Evolutionary conservation across 2,888 invertebrate genomes (phyloP).

Genomic region (Tillus elongatus): DNA sequence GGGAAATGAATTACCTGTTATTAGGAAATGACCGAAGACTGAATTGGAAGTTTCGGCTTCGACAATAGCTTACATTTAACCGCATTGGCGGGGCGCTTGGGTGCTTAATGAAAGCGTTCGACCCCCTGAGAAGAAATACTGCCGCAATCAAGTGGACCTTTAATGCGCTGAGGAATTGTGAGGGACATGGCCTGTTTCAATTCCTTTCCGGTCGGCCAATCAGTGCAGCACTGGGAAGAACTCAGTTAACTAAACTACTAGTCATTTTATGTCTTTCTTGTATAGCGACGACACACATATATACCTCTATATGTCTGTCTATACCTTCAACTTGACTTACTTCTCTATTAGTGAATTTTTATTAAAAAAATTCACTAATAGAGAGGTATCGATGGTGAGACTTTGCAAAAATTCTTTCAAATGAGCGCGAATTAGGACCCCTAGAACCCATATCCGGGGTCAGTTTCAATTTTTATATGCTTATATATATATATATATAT

Average conservation of each 20-base stretch:
- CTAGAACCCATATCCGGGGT: too few relatives aligned
- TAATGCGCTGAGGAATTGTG: conserved; percentile 39
- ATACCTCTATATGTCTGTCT: too few relatives aligned
- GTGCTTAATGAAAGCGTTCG: conserved; percentile 38
- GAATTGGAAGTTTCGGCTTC: conserved; percentile 36
- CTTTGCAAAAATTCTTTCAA: too few relatives aligned
- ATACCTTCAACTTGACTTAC: too few relatives aligned
- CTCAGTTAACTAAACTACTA: too few relatives aligned
- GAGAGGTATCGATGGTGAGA: too few relatives aligned
- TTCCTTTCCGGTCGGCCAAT: conserved; percentile 37
- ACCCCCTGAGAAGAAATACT: conserved; percentile 39
- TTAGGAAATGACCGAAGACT: conserved; percentile 33
- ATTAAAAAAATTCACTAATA: too few relatives aligned
- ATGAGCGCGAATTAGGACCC: too few relatives aligned
- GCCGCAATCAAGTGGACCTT: conserved; percentile 41
- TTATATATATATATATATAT: too few relatives aligned
- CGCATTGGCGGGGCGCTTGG: conserved; percentile 35
- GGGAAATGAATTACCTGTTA: conserved; percentile 34
- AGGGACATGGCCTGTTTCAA: conserved; percentile 38
- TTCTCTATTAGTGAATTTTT: too few relatives aligned
- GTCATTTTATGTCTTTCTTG: conserved; percentile 25
- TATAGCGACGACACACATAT: too few relatives aligned
- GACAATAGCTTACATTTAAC: conserved; percentile 38
- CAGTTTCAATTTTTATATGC: too few relatives aligned
- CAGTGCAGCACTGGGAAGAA: conserved; percentile 30